phyloP scores from a whole-genome alignment of 2,113 vertebrate species.

The Archocentrus centrarchus region DNA sequence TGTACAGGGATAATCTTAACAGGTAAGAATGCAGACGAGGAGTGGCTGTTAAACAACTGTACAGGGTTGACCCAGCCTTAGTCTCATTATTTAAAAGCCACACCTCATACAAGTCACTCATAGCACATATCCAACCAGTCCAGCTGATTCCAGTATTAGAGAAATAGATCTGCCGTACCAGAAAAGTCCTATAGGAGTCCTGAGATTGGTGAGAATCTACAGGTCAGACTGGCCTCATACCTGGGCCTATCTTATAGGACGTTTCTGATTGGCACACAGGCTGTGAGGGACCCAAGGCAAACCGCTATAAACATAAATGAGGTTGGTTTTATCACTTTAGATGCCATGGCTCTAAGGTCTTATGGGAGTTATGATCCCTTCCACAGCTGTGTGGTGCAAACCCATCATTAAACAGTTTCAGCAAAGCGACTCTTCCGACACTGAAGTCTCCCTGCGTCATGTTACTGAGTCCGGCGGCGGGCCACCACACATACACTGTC shows the following conservation, averaged over 20 bases:
- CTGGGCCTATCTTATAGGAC: conserved; percentile 66
- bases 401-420: conserved; percentile 50
- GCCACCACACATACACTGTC: conserved; percentile 57
- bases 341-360: background rate
- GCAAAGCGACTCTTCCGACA: conserved; percentile 57
- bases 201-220: conserved; percentile 63
- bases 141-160: conserved; percentile 34
- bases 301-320: background rate
- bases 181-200: conserved; percentile 72
- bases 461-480: conserved; percentile 35
- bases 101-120: conserved; percentile 12
- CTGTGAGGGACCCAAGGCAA: conserved; percentile 37
- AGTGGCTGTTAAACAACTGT: conserved; percentile 1
- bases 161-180: conserved; percentile 48
- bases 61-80: background rate
- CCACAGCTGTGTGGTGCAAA: conserved; percentile 49
- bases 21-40: conserved; percentile 31
- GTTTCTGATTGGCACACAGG: conserved; percentile 65
- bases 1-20: conserved; percentile 33
- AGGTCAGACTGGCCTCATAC: conserved; percentile 56
- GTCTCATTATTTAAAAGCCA: conserved; percentile 2
- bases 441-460: conserved; percentile 44
- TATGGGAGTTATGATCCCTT: conserved; percentile 29
- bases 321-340: conserved; percentile 19
- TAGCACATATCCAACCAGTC: conserved; percentile 45